phyloP scores from a whole-genome alignment of 2,888 invertebrate genomes.

The Schrankia costaestrigalis region DNA sequence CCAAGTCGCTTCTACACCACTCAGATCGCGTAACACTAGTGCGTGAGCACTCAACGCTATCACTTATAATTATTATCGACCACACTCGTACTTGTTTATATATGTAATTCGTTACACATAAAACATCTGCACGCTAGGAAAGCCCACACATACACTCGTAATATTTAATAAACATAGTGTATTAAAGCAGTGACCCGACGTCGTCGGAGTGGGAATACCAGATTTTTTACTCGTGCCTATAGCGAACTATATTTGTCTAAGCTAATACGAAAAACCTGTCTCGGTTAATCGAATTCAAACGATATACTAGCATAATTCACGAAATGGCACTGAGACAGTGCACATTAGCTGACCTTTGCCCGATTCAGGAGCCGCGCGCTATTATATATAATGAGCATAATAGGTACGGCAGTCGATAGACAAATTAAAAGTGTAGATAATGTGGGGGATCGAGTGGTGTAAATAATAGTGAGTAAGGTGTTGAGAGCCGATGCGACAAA shows the following conservation, averaged over 20 bases:
- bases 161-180: neutral
- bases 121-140: slow-evolving; percentile 2
- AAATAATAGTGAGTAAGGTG: slow-evolving; percentile 34
- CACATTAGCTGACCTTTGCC: slow-evolving; percentile 41
- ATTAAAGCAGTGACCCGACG: slow-evolving; percentile 25
- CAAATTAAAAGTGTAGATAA: slow-evolving; percentile 4
- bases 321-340: slow-evolving; percentile 39
- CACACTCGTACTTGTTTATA: neutral
- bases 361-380: slow-evolving; percentile 24
- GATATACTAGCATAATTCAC: slow-evolving; percentile 52
- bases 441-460: slow-evolving; percentile 15
- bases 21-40: slow-evolving; percentile 11
- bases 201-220: slow-evolving; percentile 20
- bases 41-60: slow-evolving; percentile 18
- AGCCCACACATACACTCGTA: neutral
- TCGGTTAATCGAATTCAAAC: slow-evolving; percentile 43
- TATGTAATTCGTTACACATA: neutral
- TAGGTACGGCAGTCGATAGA: slow-evolving; percentile 6
- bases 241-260: slow-evolving; percentile 34
- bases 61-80: slow-evolving; percentile 4
- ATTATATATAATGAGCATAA: slow-evolving; percentile 5
- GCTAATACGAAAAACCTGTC: slow-evolving; percentile 42
- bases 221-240: slow-evolving; percentile 32
- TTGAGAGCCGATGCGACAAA: slow-evolving; percentile 43
- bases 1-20: slow-evolving; percentile 35